A percentile compares a stretch with the other conserved stretches of the same genome.
phyloP scores from a whole-genome alignment of 2,888 invertebrate species.

The Nomada goodeniana region DNA sequence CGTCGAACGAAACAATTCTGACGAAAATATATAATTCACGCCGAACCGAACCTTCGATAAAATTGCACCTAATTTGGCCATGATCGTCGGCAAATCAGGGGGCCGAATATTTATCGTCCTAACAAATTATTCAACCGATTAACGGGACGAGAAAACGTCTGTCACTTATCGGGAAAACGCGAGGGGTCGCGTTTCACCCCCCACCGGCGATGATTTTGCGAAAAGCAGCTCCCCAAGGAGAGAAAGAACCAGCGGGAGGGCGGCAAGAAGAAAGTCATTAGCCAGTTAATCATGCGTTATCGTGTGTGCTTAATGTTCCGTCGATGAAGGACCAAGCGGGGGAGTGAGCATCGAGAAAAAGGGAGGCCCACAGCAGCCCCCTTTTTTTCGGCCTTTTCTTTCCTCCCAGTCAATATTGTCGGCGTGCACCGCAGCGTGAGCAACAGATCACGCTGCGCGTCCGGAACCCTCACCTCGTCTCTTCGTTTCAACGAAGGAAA shows the following conservation, averaged over 20 bases:
- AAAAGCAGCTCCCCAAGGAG: conserved; percentile 63
- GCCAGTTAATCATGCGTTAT: conserved; percentile 84
- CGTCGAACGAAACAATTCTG: too few relatives aligned
- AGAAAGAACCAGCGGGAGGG: conserved; percentile 41
- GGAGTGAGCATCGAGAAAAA: conserved; percentile 75
- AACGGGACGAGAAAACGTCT: conserved; percentile 54
- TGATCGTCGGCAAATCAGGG: background rate
- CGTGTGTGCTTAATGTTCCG: conserved; percentile 84
- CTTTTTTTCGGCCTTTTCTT: conserved; percentile 75
- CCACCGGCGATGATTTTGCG: conserved; percentile 58
- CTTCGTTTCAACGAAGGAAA: conserved; percentile 39
- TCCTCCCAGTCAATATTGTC: conserved; percentile 81
- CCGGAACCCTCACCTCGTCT: conserved; percentile 67
- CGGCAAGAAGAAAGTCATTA: conserved; percentile 79
- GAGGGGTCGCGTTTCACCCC: conserved; percentile 41
- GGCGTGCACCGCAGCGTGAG: conserved; percentile 76
- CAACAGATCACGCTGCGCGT: conserved; percentile 79
- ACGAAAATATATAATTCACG: too few relatives aligned
- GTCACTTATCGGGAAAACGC: conserved; percentile 52
- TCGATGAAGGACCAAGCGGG: conserved; percentile 82
- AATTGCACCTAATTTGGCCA: background rate
- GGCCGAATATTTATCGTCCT: conserved; percentile 33
- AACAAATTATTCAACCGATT: conserved; percentile 62
- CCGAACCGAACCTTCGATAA: background rate
- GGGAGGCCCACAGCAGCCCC: conserved; percentile 58